Conservation (phyloP, 2,888 invertebrate species). For the Campaea margaritaria region DNA sequence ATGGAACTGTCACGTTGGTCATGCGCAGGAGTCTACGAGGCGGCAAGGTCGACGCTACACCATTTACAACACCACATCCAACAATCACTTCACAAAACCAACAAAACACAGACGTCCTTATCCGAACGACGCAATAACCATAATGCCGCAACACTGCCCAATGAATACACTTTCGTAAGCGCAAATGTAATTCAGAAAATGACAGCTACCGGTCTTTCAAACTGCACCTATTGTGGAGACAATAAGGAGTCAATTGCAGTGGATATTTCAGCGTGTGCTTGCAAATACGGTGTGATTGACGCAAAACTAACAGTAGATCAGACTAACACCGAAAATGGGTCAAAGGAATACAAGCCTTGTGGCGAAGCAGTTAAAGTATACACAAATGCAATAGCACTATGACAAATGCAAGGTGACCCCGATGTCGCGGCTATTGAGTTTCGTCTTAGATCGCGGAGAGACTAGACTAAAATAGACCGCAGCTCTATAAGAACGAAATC, state of each 20-base stretch:
- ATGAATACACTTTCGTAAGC: conserved; percentile 44
- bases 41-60: conserved; percentile 76
- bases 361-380: conserved; percentile 40
- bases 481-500: conserved; percentile 19
- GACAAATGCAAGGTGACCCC: conserved; percentile 72
- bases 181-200: conserved; percentile 50
- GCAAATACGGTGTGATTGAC: conserved; percentile 65
- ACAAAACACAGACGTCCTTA: conserved; percentile 50
- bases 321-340: conserved; percentile 50
- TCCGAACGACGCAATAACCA: conserved; percentile 53
- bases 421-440: conserved; percentile 60
- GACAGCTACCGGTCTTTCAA: conserved; percentile 42
- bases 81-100: conserved; percentile 45
- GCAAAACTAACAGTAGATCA: conserved; percentile 65
- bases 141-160: conserved; percentile 43
- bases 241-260: conserved; percentile 56
- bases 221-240: conserved; percentile 49
- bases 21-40: conserved; percentile 71
- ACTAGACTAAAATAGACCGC: conserved; percentile 40
- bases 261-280: conserved; percentile 44
- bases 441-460: conserved; percentile 55
- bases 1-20: conserved; percentile 67
- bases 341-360: conserved; percentile 59
- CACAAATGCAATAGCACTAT: conserved; percentile 46
- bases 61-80: conserved; percentile 51